Base-by-base conservation (phyloP, 2,888 invertebrate species). In the Dascillus cervinus region DNA sequence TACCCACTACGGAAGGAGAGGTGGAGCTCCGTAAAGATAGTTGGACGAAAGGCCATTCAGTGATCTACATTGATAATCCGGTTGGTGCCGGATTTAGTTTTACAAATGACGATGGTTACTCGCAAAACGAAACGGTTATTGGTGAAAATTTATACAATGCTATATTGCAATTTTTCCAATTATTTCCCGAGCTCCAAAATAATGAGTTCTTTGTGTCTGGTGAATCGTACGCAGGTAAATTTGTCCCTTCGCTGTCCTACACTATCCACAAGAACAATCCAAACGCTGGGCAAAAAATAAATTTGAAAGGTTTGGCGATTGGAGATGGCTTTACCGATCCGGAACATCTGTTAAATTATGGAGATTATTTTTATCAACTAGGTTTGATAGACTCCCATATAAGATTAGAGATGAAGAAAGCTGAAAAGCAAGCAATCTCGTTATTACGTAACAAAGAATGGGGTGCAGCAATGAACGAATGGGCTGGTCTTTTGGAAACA, bases 71-170 rank as follows among this genome's bases (percentile, higher is more conserved):
- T 32, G 94, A 95, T 60, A 94, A 90, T 62, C 94, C 94, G 0
- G 94, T 88, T 1, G 90, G 91, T 2, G 84, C 90, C 2, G 94
- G 94, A 0, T 95, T 82, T 57, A 92, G 92, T 64, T 92, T 90
- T 53, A 90, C 92, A 0, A 77, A 80, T 11, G 77, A 80, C n/a
- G n/a, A n/a, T 11, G 91, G 92, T 0, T 92, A 84, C 62, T 83
- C 84, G 5, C 75, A 67, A 3, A 81, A 86, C 58, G 82, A 92
- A 62, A 76, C 73, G 0, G 79, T 82, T 55, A 85, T 94, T 1
- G 91, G 84, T 0, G 71, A 75, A 27, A 81, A 94, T 58, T 61
- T 94, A 4, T 83, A 88, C 53, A 71, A 73, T 29, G 83, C 82
- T 0, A 52, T 91, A 2, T 63, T 69, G 20, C 94, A 95, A 60